Conservation (phyloP, 1,140 invertebrate species). For the Pteromalus puparum region DNA sequence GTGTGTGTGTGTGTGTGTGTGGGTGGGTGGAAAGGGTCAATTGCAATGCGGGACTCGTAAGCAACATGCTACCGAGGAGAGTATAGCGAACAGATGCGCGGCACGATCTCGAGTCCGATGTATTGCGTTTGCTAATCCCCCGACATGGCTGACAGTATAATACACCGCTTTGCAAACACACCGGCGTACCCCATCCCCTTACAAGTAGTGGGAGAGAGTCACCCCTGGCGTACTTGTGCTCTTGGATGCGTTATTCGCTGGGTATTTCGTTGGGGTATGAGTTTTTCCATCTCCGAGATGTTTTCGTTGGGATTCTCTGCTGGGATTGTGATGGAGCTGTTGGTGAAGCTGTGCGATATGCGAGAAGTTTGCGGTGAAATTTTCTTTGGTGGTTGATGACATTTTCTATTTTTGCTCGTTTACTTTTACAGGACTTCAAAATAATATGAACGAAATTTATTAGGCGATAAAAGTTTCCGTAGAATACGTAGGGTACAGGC, state of each 20-base stretch:
- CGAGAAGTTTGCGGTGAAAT: too few relatives aligned
- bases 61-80: slow-evolving; percentile 50
- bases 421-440: too few relatives aligned
- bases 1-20: slow-evolving; percentile 10
- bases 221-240: neutral
- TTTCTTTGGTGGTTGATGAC: too few relatives aligned
- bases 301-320: too few relatives aligned
- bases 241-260: neutral
- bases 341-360: too few relatives aligned
- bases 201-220: neutral
- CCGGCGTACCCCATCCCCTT: slow-evolving; percentile 50
- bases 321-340: too few relatives aligned
- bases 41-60: slow-evolving; percentile 70
- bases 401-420: too few relatives aligned
- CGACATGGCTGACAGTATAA: slow-evolving; percentile 73
- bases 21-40: slow-evolving; percentile 57
- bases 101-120: slow-evolving; percentile 72
- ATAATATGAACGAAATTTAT: too few relatives aligned
- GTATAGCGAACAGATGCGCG: slow-evolving; percentile 70
- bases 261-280: too few relatives aligned
- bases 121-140: slow-evolving; percentile 74
- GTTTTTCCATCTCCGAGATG: too few relatives aligned
- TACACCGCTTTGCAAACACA: slow-evolving; percentile 73
- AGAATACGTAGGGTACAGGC: too few relatives aligned
- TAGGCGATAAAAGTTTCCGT: too few relatives aligned